Evolutionary conservation across 2,113 vertebrate species (phyloP).

Genomic region (Trichechus manatus): DNA sequence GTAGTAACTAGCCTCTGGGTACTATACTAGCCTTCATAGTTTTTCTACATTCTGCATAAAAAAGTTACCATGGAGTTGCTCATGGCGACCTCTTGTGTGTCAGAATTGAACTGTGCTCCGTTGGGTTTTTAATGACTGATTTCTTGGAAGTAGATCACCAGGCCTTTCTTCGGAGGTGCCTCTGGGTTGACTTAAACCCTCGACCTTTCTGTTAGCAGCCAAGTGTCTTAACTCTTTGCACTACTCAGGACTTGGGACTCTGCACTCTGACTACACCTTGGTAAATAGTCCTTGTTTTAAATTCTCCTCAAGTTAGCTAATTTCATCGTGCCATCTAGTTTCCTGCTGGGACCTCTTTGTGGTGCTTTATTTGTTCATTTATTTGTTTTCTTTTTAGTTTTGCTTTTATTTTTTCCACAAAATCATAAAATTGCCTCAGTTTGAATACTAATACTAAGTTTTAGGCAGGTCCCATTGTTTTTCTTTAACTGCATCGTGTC

Average conservation of each 20-base stretch:
- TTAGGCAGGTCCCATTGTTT: not conserved
- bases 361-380: not conserved
- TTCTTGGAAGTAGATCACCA: not conserved
- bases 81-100: not conserved
- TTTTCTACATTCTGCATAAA: not conserved
- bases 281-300: constrained; percentile 7
- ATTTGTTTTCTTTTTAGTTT: not conserved
- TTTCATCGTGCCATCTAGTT: constrained; percentile 21
- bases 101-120: too few relatives aligned
- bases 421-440: constrained; percentile 14
- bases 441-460: constrained; percentile 17
- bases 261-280: not conserved
- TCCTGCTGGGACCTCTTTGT: not conserved
- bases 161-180: not conserved
- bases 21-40: not conserved
- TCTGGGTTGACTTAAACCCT: not conserved
- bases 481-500: not conserved
- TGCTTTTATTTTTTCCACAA: not conserved
- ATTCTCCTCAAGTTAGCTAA: not conserved
- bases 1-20: not conserved
- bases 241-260: not conserved
- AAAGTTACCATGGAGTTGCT: not conserved
- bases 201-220: not conserved
- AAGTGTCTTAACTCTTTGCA: not conserved
- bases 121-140: not conserved